Evolutionary conservation across 2,113 vertebrate species (phyloP).

Genomic region (Zosterops lateralis): DNA sequence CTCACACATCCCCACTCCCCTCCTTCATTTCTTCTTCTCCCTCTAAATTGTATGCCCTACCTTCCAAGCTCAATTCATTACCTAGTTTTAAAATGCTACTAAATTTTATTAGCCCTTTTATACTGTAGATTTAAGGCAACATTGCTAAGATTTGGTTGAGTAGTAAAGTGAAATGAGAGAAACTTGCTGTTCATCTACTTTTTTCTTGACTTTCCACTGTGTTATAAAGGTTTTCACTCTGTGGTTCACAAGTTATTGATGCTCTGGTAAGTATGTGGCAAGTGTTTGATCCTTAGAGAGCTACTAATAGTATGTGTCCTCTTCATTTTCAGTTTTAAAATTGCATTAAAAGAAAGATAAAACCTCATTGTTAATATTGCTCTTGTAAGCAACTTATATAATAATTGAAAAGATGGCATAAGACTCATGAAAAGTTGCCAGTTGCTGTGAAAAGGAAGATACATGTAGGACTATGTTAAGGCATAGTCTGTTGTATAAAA

Average conservation of each 20-base stretch:
- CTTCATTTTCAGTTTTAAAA: background rate
- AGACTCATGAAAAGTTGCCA: background rate
- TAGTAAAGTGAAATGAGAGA: background rate
- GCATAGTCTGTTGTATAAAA: background rate
- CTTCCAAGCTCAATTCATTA: background rate
- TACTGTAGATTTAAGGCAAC: background rate
- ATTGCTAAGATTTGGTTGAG: background rate
- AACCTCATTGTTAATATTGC: background rate
- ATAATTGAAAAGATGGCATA: background rate
- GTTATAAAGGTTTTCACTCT: background rate
- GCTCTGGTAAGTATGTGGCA: background rate
- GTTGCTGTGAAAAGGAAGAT: background rate
- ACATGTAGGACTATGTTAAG: background rate
- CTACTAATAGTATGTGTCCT: background rate
- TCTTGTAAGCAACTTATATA: background rate
- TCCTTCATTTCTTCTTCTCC: background rate
- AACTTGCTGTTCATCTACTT: background rate
- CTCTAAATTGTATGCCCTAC: rapidly evolving
- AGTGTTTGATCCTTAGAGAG: background rate
- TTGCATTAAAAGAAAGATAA: background rate
- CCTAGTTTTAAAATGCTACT: background rate
- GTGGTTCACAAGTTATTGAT: background rate
- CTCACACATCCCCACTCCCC: rapidly evolving
- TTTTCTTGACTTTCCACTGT: background rate
- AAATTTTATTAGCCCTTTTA: background rate